A percentile compares a stretch with the other conserved stretches of the same genome.
Conservation (phyloP, 2,113 vertebrate genomes). For the Oncorhynchus masou region DNA sequence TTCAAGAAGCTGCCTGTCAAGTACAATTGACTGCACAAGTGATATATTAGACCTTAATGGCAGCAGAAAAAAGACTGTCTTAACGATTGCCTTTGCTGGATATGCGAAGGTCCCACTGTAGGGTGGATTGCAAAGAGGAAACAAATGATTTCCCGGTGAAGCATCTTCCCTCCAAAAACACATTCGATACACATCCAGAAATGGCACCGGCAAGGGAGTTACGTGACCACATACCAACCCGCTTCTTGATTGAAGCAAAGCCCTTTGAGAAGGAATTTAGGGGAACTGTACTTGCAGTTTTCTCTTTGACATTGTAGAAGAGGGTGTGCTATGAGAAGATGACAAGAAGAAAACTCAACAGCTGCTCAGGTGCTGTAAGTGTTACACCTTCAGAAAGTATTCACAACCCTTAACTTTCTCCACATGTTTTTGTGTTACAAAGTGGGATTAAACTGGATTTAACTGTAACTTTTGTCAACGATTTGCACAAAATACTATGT, state of each 20-base stretch:
- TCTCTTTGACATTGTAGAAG: not conserved
- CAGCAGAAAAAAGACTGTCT: slow-evolving; percentile 67
- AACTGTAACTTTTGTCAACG: too few relatives aligned
- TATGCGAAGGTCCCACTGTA: slow-evolving; percentile 67
- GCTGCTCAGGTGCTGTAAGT: too few relatives aligned
- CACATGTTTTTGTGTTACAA: too few relatives aligned
- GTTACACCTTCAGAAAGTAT: too few relatives aligned
- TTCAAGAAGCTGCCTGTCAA: slow-evolving; percentile 78
- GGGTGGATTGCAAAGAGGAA: slow-evolving; percentile 60
- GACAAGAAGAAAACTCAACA: not conserved
- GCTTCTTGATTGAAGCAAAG: not conserved
- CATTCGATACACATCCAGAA: slow-evolving; percentile 41
- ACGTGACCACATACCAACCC: not conserved
- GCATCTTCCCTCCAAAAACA: slow-evolving; percentile 44
- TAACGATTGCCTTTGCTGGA: slow-evolving; percentile 69
- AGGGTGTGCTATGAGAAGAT: not conserved
- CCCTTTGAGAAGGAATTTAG: not conserved
- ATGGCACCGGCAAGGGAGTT: not conserved
- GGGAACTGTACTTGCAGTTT: not conserved
- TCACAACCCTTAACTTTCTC: too few relatives aligned
- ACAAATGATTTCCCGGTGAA: slow-evolving; percentile 64
- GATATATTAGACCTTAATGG: slow-evolving; percentile 80
- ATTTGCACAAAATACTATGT: too few relatives aligned
- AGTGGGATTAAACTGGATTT: too few relatives aligned
- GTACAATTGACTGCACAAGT: slow-evolving; percentile 71